phyloP scores from a whole-genome alignment of 1,140 invertebrate genomes.

The Micrasema minimum region DNA sequence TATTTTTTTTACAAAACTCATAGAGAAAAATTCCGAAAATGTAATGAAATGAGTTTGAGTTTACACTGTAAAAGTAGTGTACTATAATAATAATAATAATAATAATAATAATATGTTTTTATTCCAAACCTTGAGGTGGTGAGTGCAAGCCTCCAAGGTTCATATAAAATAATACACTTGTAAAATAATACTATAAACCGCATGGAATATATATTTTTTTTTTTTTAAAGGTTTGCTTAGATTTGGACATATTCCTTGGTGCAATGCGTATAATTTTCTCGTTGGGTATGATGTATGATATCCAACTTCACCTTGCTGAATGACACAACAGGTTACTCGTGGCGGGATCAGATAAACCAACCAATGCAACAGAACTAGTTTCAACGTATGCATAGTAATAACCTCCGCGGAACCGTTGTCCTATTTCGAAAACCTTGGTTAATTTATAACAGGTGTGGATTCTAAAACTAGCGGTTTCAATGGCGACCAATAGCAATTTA shows the following conservation, averaged over 20 bases:
- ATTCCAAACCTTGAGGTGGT: no score
- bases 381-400: constrained; percentile 22
- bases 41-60: no score
- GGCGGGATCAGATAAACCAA: constrained; percentile 35
- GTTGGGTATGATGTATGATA: constrained; percentile 8
- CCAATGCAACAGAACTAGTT: constrained; percentile 39
- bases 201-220: background rate
- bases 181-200: no score
- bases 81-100: no score
- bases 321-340: constrained; percentile 11
- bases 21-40: no score
- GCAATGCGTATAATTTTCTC: constrained; percentile 10
- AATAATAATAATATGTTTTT: no score
- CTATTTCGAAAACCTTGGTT: constrained; percentile 10
- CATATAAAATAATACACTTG: no score
- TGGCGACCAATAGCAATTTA: no score
- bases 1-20: no score
- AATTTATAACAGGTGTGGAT: background rate
- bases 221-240: background rate
- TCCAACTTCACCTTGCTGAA: constrained; percentile 15
- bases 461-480: background rate
- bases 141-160: no score
- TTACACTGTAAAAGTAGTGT: no score
- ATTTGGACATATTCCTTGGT: background rate
- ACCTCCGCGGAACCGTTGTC: constrained; percentile 4